phyloP scores from a whole-genome alignment of 30 jellyfish, hydroid and myxozoan species.

The Aurelia aurita region DNA sequence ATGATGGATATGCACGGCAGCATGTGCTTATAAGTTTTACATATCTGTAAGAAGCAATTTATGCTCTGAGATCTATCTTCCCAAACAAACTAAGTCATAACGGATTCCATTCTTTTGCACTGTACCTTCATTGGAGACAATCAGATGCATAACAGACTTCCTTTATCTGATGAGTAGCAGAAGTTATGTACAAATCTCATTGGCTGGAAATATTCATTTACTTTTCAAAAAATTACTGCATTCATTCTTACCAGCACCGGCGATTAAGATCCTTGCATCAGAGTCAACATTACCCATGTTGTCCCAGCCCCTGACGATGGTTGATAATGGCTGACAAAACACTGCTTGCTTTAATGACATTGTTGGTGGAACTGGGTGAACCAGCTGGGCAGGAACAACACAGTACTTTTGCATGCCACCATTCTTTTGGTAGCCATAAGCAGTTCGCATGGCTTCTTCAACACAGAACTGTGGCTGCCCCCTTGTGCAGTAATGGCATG shows the following conservation, averaged over 20 bases:
- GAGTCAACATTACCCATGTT: slow-evolving; percentile 77
- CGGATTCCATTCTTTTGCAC: too few species aligned
- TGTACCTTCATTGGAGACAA: too few species aligned
- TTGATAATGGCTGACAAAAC: slow-evolving; percentile 86
- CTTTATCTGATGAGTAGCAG: too few species aligned
- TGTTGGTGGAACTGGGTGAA: slow-evolving; percentile 68
- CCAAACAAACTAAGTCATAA: too few species aligned
- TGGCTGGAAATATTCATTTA: too few species aligned
- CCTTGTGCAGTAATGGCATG: slow-evolving; percentile 78
- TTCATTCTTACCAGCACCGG: slow-evolving; percentile 83
- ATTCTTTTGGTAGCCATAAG: slow-evolving; percentile 76
- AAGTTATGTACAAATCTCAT: too few species aligned
- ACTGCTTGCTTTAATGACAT: slow-evolving; percentile 77
- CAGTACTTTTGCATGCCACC: slow-evolving; percentile 87
- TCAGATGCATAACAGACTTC: too few species aligned
- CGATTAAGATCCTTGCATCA: slow-evolving; percentile 71
- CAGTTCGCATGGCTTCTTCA: slow-evolving; percentile 79
- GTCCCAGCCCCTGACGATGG: slow-evolving; percentile 87
- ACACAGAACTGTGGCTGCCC: slow-evolving; percentile 90
- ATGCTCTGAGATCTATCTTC: too few species aligned
- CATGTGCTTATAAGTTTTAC: too few species aligned
- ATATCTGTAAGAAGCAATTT: too few species aligned
- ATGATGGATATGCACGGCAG: too few species aligned
- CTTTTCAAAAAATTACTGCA: too few species aligned
- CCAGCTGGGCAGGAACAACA: slow-evolving; percentile 73